Evolutionary conservation across 92 coral and sea anemone species (phyloP).

Genomic region (Metridium senile): DNA sequence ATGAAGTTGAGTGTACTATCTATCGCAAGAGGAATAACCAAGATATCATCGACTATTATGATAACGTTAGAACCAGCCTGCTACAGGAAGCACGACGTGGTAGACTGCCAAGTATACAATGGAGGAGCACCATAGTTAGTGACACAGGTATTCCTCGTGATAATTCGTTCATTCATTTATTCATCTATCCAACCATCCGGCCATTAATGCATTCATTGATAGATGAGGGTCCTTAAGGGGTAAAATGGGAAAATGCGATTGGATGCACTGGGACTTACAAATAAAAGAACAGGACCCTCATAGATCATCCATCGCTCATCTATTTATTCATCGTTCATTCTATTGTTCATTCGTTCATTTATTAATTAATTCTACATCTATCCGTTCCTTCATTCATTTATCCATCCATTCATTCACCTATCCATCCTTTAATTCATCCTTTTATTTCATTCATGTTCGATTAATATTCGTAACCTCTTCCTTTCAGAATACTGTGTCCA

Average conservation of each 20-base stretch:
- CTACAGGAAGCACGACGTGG: slow-evolving; percentile 16
- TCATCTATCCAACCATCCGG: background rate
- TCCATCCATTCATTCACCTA: background rate
- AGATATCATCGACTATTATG: slow-evolving; percentile 44
- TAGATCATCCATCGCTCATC: too few relatives aligned
- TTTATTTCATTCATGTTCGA: too few relatives aligned
- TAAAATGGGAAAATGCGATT: too few relatives aligned
- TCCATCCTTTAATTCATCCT: background rate
- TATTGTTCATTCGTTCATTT: too few relatives aligned
- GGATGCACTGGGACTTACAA: too few relatives aligned
- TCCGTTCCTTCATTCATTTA: too few relatives aligned
- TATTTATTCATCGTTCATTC: too few relatives aligned
- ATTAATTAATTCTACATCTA: too few relatives aligned
- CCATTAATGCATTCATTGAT: too few relatives aligned
- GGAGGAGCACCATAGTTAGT: background rate
- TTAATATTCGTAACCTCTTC: background rate
- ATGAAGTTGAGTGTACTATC: slow-evolving; percentile 48
- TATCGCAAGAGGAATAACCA: slow-evolving; percentile 30
- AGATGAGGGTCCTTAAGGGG: too few relatives aligned
- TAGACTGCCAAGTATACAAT: background rate
- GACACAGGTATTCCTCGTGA: slow-evolving; percentile 4
- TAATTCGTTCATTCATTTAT: background rate
- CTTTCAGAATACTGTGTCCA: slow-evolving; percentile 54
- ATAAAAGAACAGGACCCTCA: too few relatives aligned
- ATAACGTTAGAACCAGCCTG: slow-evolving; percentile 16